These are phyloP conservation scores for Petrophora chlorosata DNA, from an alignment of 2,888 invertebrate species.

Conservation along the genomic window DNA sequence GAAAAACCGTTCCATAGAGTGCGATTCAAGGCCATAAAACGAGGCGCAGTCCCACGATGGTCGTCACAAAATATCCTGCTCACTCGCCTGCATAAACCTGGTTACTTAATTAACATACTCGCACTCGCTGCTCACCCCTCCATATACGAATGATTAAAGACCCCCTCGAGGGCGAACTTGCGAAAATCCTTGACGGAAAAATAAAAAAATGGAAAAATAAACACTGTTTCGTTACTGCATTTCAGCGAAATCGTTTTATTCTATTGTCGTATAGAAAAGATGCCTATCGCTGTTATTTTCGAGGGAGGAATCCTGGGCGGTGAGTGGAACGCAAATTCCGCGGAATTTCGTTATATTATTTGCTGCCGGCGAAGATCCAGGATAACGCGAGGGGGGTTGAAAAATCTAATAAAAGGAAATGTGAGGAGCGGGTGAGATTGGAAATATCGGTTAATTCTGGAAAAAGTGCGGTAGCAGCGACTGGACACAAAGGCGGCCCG, in stretches of 20 bases:
- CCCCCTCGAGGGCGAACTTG: slow-evolving; percentile 38
- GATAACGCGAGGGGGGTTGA: slow-evolving; percentile 54
- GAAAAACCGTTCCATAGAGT: slow-evolving; percentile 45
- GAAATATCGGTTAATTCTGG: slow-evolving; percentile 59
- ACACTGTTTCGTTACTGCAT: slow-evolving; percentile 44
- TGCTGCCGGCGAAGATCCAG: slow-evolving; percentile 61
- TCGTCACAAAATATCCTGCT: slow-evolving; percentile 45
- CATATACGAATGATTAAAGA: slow-evolving; percentile 50
- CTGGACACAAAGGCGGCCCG: slow-evolving; percentile 29
- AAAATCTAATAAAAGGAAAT: slow-evolving; percentile 66
- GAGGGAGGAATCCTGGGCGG: slow-evolving; percentile 39
- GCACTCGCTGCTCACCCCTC: slow-evolving; percentile 34
- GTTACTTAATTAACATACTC: slow-evolving; percentile 64
- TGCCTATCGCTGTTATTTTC: slow-evolving; percentile 54
- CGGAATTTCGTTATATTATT: slow-evolving; percentile 71
- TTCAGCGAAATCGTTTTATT: slow-evolving; percentile 48
- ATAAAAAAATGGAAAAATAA: slow-evolving; percentile 38
- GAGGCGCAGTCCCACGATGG: slow-evolving; percentile 33
- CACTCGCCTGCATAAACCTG: slow-evolving; percentile 52
- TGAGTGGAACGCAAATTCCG: slow-evolving; percentile 63
- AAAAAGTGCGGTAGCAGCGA: slow-evolving; percentile 25
- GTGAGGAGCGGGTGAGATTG: slow-evolving; percentile 56
- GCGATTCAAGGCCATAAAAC: slow-evolving; percentile 42
- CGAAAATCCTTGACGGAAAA: too few species aligned
- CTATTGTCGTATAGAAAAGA: slow-evolving; percentile 59